Evolutionary conservation across 2,888 invertebrate species (phyloP).

Genomic region (Ichneumoninae sp.): DNA sequence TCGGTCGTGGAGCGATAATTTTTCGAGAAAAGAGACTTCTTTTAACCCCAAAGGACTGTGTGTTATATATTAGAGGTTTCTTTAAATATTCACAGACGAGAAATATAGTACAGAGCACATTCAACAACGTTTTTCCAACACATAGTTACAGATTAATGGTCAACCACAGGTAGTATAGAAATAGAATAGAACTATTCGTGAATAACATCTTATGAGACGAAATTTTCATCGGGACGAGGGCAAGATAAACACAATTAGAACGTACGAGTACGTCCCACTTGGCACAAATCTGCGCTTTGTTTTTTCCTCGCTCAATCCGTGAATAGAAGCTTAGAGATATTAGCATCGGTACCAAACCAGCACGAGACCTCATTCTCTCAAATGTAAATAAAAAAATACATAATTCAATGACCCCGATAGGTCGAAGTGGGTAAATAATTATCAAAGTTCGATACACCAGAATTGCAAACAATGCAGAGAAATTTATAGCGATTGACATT

Average conservation of each 20-base stretch:
- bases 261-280: slow-evolving; percentile 42
- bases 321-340: background rate
- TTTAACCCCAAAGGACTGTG: slow-evolving; percentile 17
- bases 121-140: slow-evolving; percentile 52
- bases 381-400: background rate
- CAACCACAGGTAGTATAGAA: slow-evolving; percentile 38
- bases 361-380: background rate
- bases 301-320: slow-evolving; percentile 36
- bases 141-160: slow-evolving; percentile 25
- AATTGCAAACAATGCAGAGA: background rate
- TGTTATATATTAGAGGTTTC: slow-evolving; percentile 52
- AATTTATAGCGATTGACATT: slow-evolving; percentile 5
- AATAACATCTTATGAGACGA: slow-evolving; percentile 21
- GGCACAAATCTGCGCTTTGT: slow-evolving; percentile 52
- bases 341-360: background rate
- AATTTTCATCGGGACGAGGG: slow-evolving; percentile 32
- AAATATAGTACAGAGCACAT: slow-evolving; percentile 62
- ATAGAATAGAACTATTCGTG: slow-evolving; percentile 44
- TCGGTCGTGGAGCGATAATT: background rate
- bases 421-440: background rate
- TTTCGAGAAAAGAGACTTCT: background rate
- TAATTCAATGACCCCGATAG: background rate
- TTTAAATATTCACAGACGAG: slow-evolving; percentile 57
- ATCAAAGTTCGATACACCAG: background rate
- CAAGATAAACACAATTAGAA: slow-evolving; percentile 41